Evolutionary conservation across 2,113 vertebrate genomes (phyloP).

Genomic region (Orientallactaga bullata): DNA sequence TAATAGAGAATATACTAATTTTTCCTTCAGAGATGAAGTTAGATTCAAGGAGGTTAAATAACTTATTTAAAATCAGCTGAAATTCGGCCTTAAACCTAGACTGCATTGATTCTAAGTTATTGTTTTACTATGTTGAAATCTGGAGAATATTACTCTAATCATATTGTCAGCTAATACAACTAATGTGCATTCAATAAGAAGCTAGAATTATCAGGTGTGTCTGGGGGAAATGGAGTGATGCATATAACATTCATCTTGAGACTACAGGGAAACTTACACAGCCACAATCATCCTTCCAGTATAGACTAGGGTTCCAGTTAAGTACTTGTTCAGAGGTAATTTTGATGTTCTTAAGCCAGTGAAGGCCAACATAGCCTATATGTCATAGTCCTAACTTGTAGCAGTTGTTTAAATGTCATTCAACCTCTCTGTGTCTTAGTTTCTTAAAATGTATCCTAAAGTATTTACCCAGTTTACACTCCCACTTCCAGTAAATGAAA

Average conservation of each 20-base stretch:
- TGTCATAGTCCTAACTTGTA: constrained; percentile 22
- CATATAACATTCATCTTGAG: background rate
- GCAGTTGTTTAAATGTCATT: constrained; percentile 19
- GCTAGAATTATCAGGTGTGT: background rate
- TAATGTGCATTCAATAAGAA: constrained; percentile 10
- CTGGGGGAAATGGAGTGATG: accelerated
- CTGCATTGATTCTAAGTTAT: background rate
- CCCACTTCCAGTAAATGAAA: background rate
- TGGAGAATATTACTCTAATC: background rate
- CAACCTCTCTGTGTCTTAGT: background rate
- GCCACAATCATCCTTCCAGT: background rate
- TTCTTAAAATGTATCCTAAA: constrained; percentile 31
- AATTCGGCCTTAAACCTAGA: background rate
- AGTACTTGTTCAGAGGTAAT: background rate
- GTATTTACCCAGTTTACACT: background rate
- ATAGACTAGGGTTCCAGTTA: background rate
- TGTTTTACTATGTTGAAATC: background rate
- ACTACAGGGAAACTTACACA: background rate
- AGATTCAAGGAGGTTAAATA: background rate
- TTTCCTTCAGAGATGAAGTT: background rate
- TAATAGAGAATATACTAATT: background rate
- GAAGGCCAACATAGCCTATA: background rate
- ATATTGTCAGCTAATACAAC: background rate
- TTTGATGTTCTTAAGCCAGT: background rate
- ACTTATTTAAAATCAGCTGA: background rate